phyloP scores from a whole-genome alignment of 2,888 invertebrate genomes.

The Fragum fragum region DNA sequence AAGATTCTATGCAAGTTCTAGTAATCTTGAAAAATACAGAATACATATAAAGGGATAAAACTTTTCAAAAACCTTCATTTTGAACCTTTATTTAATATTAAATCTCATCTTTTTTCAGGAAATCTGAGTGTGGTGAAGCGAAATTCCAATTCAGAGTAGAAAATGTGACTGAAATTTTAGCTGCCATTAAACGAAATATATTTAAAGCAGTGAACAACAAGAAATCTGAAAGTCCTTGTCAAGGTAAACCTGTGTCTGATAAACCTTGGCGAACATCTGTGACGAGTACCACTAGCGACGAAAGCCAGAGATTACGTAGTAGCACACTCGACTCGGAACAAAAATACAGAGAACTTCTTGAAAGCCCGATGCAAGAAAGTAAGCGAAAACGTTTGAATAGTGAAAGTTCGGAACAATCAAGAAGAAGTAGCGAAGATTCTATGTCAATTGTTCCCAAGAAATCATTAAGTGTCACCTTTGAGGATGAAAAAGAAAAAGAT shows the following conservation, averaged over 20 bases:
- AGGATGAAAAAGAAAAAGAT: conserved; percentile 7
- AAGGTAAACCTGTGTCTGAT: conserved; percentile 20
- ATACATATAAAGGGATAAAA: no score
- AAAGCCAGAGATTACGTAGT: conserved; percentile 30
- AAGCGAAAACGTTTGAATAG: conserved; percentile 33
- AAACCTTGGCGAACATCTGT: conserved; percentile 33
- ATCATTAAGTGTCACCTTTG: conserved; percentile 51
- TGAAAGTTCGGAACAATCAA: conserved; percentile 20
- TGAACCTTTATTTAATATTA: no score
- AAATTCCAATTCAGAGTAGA: conserved; percentile 69
- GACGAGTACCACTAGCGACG: conserved; percentile 18
- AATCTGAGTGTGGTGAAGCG: conserved; percentile 74
- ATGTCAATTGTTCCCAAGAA: conserved; percentile 24
- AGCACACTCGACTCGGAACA: conserved; percentile 46
- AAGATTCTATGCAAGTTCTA: no score
- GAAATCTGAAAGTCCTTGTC: conserved; percentile 18
- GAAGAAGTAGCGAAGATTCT: conserved; percentile 16
- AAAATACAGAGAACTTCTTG: conserved; percentile 52
- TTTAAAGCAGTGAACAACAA: conserved; percentile 62
- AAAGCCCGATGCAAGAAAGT: conserved; percentile 31
- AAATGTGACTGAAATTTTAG: conserved; percentile 64
- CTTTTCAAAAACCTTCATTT: no score
- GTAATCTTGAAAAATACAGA: no score
- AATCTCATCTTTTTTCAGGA: conserved; percentile 61
- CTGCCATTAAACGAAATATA: conserved; percentile 71